Evolutionary conservation across 1,140 invertebrate species (phyloP).

Genomic region (Cydia pomonella): DNA sequence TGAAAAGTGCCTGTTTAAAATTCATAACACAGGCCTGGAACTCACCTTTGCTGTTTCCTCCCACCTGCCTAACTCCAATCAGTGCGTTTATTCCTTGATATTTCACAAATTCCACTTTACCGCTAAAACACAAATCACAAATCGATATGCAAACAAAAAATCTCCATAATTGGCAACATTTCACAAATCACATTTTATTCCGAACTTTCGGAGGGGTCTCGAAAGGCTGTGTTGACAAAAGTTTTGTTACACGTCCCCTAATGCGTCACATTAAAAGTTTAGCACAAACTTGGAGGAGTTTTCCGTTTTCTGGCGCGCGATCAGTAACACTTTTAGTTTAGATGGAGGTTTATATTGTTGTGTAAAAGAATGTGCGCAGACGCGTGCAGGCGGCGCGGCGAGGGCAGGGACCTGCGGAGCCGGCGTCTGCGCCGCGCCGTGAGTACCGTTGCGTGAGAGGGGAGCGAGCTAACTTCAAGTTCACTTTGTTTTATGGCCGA

Average conservation of each 20-base stretch:
- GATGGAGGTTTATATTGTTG: slow-evolving; percentile 9
- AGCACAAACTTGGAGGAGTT: slow-evolving; percentile 33
- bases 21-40: slow-evolving; percentile 42
- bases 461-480: slow-evolving; percentile 36
- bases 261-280: slow-evolving; percentile 45
- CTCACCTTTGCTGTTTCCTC: slow-evolving; percentile 49
- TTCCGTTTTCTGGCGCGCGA: background rate
- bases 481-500: slow-evolving; percentile 24
- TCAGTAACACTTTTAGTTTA: slow-evolving; percentile 6
- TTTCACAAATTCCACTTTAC: slow-evolving; percentile 50
- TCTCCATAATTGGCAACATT: slow-evolving; percentile 58
- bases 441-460: slow-evolving; percentile 72
- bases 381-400: slow-evolving; percentile 44
- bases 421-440: slow-evolving; percentile 59
- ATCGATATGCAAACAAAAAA: slow-evolving; percentile 53
- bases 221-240: slow-evolving; percentile 49
- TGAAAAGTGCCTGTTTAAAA: slow-evolving; percentile 46
- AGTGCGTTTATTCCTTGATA: slow-evolving; percentile 43
- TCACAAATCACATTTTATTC: slow-evolving; percentile 59
- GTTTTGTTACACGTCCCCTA: slow-evolving; percentile 43
- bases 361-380: slow-evolving; percentile 44
- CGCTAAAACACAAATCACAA: slow-evolving; percentile 53
- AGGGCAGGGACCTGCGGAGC: slow-evolving; percentile 67
- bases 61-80: slow-evolving; percentile 32
- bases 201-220: slow-evolving; percentile 41